Conservation (phyloP, 1,140 invertebrate species). For the Globodera rostochiensis region DNA sequence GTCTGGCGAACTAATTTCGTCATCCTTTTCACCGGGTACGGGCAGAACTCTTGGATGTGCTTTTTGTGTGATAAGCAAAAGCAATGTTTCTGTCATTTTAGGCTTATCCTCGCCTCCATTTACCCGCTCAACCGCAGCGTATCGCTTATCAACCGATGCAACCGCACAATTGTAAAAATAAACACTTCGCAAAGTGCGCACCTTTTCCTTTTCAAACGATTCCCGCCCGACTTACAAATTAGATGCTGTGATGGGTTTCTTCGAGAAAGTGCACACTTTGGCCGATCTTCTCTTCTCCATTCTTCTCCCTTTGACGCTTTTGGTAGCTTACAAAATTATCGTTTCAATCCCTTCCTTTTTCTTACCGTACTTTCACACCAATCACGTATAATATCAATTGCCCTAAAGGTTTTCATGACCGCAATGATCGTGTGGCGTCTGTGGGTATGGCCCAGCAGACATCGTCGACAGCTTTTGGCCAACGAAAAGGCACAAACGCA, state of each 20-base stretch:
- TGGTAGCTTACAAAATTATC: conserved; percentile 17
- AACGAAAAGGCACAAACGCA: conserved; percentile 17
- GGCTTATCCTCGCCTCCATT: conserved; percentile 49
- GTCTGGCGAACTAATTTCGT: conserved; percentile 51
- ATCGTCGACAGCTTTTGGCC: conserved; percentile 22
- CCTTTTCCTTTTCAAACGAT: not conserved
- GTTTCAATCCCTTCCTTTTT: not conserved
- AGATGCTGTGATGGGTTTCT: conserved; percentile 43
- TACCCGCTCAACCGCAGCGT: conserved; percentile 58
- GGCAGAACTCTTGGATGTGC: too few relatives aligned
- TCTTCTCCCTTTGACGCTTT: conserved; percentile 51
- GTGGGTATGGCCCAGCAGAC: conserved; percentile 31
- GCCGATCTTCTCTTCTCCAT: conserved; percentile 57
- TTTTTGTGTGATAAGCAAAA: too few relatives aligned
- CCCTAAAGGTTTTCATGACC: conserved; percentile 51
- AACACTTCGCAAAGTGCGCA: conserved; percentile 47
- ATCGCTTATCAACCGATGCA: conserved; percentile 35
- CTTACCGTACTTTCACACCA: not conserved
- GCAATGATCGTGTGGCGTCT: conserved; percentile 53
- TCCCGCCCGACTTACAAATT: not conserved
- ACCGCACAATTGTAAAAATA: conserved; percentile 39
- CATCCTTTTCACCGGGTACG: conserved; percentile 40
- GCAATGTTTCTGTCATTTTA: not conserved
- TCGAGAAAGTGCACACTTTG: conserved; percentile 53
- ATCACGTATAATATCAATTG: not conserved